Base-by-base conservation (phyloP, 2,888 invertebrate species). In the Drosophila crucigera region DNA sequence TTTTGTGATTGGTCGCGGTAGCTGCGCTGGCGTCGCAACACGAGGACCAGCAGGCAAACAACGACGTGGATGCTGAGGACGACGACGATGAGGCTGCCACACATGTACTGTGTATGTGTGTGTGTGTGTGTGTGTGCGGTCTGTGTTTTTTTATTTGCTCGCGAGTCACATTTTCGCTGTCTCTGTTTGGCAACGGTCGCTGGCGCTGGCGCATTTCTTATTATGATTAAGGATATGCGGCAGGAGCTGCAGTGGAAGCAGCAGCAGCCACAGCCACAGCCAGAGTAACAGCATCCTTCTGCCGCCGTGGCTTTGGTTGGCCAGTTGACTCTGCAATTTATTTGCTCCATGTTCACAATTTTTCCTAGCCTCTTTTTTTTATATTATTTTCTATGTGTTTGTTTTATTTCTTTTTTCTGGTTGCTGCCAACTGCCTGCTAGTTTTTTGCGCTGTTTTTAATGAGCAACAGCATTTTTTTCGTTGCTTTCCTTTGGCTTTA, bases 131-230 rank as follows among this genome's bases (percentile, higher is more conserved):
- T 50, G 37, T 37, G 16, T 37, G 50, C 9, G 59, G 43, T 22
- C 35, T 33, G 5, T 43, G 52, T 67, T 63, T 78, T 78, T 79
- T 68, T 59, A 19, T 76, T 71, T 73, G 68, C 68, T 63, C 78
- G 87, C 88, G 85, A 87, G 78, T 77, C 73, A 73, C 83, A 83
- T 61, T 79, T 81, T 76, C 79, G 77, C 89, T 82, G 86, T 91
- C 91, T 89, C 88, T 91, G 89, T 91, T 85, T 80, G 76, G 85
- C 91, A 76, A 73, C 73, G 70, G 53, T 43, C 56, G 50, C 76
- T 66, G 80, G 80, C 86, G 85, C 87, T 91, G 84, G 91, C 91
- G 84, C 77, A 82, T 90, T 90, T 89, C 89, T 91, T 90, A 90
- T 91, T 90, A 91, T 90, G 90, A 89, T 91, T 88, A 89, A 91